These are phyloP conservation scores for Brevipalpus yothersi DNA, from an alignment of 1,140 invertebrate genomes.

Conservation along the genomic window DNA sequence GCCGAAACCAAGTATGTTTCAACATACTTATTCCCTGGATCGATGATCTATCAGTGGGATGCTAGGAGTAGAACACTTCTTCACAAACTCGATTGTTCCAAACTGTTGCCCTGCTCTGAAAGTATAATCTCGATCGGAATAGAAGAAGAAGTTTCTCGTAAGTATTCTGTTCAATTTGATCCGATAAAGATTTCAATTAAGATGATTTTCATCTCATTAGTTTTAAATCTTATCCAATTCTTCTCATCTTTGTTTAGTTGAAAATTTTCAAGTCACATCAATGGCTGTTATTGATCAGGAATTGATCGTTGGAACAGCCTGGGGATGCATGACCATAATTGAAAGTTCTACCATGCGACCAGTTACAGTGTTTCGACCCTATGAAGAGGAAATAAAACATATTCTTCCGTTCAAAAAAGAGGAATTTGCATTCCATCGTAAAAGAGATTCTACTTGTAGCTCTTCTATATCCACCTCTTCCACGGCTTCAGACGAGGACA, in stretches of 20 bases:
- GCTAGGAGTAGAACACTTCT: constrained; percentile 32
- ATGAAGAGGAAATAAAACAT: constrained; percentile 46
- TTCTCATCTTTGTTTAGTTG: constrained; percentile 11
- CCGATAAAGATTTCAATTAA: not conserved
- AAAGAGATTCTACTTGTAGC: constrained; percentile 7
- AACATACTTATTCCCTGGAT: constrained; percentile 49
- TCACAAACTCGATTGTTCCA: constrained; percentile 67
- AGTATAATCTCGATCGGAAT: constrained; percentile 70
- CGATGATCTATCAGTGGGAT: constrained; percentile 64
- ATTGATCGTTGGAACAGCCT: constrained; percentile 65
- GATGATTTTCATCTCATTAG: not conserved
- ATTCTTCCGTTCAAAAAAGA: constrained; percentile 17
- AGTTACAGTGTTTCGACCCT: constrained; percentile 66
- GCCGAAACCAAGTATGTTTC: constrained; percentile 28
- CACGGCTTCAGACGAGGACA: constrained; percentile 5
- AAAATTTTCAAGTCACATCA: constrained; percentile 38
- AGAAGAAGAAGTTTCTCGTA: constrained; percentile 56
- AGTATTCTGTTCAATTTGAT: constrained; percentile 12
- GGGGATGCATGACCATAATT: constrained; percentile 69
- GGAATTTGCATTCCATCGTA: not conserved
- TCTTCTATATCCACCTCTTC: not conserved
- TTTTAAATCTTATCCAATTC: not conserved
- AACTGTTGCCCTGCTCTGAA: constrained; percentile 68
- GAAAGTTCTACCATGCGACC: constrained; percentile 50
- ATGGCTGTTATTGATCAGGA: constrained; percentile 38